Conservation (phyloP, 2,797 vertebrate species). For the Argya squamiceps region DNA sequence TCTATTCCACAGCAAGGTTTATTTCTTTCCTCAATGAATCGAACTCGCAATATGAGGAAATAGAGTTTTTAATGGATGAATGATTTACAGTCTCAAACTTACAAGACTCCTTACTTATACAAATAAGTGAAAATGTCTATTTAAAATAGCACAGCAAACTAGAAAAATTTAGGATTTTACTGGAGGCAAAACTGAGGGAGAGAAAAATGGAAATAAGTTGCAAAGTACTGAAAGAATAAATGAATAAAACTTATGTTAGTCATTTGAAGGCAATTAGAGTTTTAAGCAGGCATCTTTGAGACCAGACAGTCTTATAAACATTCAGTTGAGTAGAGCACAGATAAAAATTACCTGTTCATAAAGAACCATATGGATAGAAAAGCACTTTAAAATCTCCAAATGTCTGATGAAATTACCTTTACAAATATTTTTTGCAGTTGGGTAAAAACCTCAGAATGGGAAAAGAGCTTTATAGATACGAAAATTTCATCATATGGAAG, state of each 20-base stretch:
- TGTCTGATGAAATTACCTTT: slow-evolving; percentile 46
- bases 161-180: slow-evolving; percentile 65
- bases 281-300: slow-evolving; percentile 43
- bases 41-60: slow-evolving; percentile 73
- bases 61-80: slow-evolving; percentile 78
- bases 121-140: slow-evolving; percentile 69
- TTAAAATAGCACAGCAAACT: slow-evolving; percentile 70
- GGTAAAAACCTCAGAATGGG: background rate
- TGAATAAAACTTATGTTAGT: slow-evolving; percentile 67
- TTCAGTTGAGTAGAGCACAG: slow-evolving; percentile 46
- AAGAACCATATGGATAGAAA: slow-evolving; percentile 49
- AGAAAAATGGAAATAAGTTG: slow-evolving; percentile 62
- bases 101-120: slow-evolving; percentile 65
- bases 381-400: slow-evolving; percentile 59
- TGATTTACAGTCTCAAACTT: slow-evolving; percentile 77
- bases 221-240: slow-evolving; percentile 64
- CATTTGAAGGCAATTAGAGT: slow-evolving; percentile 30
- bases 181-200: slow-evolving; percentile 49
- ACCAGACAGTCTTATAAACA: slow-evolving; percentile 63
- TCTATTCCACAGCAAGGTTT: slow-evolving; percentile 74
- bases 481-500: background rate
- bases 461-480: slow-evolving; percentile 23
- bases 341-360: slow-evolving; percentile 68
- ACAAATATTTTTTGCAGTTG: slow-evolving; percentile 14
- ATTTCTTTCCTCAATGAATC: slow-evolving; percentile 76